Conservation (phyloP, 1,140 invertebrate species). For the Scaptomyza pallida region DNA sequence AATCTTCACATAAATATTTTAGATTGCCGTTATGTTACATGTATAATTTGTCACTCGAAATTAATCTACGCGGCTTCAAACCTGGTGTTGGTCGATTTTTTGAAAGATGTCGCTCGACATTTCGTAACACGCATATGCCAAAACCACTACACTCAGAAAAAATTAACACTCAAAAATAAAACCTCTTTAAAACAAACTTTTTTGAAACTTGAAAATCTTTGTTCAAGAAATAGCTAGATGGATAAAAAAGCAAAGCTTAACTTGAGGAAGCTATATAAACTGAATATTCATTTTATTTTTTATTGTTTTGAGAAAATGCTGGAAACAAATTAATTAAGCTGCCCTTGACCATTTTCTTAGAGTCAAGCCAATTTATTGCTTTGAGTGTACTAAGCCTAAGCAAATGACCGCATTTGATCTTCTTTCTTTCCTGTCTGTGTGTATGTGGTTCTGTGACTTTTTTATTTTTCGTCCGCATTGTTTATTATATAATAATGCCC, state of each 20-base stretch:
- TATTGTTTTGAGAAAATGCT: too few species aligned
- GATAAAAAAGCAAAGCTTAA: too few species aligned
- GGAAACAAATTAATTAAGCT: too few species aligned
- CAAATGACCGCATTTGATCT: slow-evolving; percentile 38
- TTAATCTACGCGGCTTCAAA: slow-evolving; percentile 59
- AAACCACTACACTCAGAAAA: neutral
- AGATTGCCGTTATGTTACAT: slow-evolving; percentile 72
- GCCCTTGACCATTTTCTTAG: too few species aligned
- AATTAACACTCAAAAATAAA: too few species aligned
- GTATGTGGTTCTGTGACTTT: slow-evolving; percentile 7
- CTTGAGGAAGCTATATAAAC: too few species aligned
- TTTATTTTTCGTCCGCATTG: slow-evolving; percentile 42
- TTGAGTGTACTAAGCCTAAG: neutral
- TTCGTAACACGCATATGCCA: slow-evolving; percentile 20
- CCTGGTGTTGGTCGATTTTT: slow-evolving; percentile 38
- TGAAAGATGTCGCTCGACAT: slow-evolving; percentile 24
- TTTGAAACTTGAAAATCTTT: too few species aligned
- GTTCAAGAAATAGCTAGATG: too few species aligned
- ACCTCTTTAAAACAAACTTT: too few species aligned
- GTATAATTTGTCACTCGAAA: slow-evolving; percentile 79
- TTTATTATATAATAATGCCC: slow-evolving; percentile 76
- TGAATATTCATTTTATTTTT: too few species aligned
- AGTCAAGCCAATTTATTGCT: too few species aligned
- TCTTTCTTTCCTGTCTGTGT: slow-evolving; percentile 2
- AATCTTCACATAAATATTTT: slow-evolving; percentile 75